Evolutionary conservation across 2,888 invertebrate genomes (phyloP).

Genomic region (Hipparchia sbordonii): DNA sequence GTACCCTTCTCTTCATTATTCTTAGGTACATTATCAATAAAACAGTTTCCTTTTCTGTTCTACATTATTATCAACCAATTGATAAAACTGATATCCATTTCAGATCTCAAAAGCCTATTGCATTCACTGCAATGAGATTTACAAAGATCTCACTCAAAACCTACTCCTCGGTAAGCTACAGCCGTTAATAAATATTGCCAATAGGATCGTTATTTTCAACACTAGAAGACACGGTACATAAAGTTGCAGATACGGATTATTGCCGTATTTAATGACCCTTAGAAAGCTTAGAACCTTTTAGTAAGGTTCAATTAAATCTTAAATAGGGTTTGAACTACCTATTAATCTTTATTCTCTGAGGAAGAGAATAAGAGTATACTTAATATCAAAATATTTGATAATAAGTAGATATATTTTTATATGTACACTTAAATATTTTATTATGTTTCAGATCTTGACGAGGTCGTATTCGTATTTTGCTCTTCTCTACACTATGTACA

Average conservation of each 20-base stretch:
- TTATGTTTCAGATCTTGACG: constrained; percentile 68
- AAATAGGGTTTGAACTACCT: too few relatives aligned
- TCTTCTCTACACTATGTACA: constrained; percentile 76
- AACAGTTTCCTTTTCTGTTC: background rate
- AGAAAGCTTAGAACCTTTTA: too few relatives aligned
- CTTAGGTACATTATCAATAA: constrained; percentile 52
- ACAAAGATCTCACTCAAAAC: constrained; percentile 72
- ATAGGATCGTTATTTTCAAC: too few relatives aligned
- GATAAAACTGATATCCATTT: background rate
- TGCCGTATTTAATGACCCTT: too few relatives aligned
- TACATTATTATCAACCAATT: background rate
- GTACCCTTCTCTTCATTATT: constrained; percentile 67
- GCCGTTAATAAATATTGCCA: too few relatives aligned
- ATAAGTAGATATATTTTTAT: background rate
- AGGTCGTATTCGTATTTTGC: constrained; percentile 77
- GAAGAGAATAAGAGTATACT: too few relatives aligned
- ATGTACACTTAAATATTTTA: constrained; percentile 8
- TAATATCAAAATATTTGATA: background rate
- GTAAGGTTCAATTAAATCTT: too few relatives aligned
- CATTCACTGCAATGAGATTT: constrained; percentile 76
- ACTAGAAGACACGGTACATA: too few relatives aligned
- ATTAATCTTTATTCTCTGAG: too few relatives aligned
- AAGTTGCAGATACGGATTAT: too few relatives aligned
- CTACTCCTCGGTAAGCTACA: constrained; percentile 65
- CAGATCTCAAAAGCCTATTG: constrained; percentile 73